A percentile compares a stretch with the other conserved stretches of the same genome.
Conservation (phyloP, 2,113 vertebrate genomes). For the Gymnarchus niloticus region DNA sequence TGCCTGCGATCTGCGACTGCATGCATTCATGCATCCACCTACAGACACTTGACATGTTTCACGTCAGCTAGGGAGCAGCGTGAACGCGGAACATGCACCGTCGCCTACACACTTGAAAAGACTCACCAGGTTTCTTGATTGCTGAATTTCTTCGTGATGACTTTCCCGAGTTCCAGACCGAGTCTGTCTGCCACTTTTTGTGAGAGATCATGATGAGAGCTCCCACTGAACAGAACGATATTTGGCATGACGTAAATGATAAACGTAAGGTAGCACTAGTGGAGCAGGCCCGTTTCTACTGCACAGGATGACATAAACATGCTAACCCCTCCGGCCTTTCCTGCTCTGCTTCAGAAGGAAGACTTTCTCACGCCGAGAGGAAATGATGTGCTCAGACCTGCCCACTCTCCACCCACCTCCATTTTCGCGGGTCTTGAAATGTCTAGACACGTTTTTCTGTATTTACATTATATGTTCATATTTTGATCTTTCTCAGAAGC, state of each 20-base stretch:
- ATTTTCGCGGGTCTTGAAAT: background rate
- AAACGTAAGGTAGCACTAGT: no score
- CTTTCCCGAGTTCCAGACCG: constrained; percentile 74
- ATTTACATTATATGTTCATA: no score
- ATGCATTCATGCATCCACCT: background rate
- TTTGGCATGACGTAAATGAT: constrained; percentile 56
- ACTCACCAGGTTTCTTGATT: constrained; percentile 82
- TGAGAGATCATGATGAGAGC: constrained; percentile 70
- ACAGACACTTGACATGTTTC: background rate
- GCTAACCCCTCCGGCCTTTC: background rate
- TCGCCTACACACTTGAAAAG: background rate
- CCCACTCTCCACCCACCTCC: background rate
- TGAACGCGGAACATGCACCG: background rate
- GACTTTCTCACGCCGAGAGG: background rate
- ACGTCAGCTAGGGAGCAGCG: background rate
- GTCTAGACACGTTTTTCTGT: background rate
- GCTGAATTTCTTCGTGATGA: constrained; percentile 89
- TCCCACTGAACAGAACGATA: constrained; percentile 72
- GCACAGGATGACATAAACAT: no score
- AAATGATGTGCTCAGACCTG: constrained; percentile 12
- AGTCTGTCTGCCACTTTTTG: constrained; percentile 69
- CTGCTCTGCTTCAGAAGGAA: background rate
- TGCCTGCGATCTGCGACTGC: background rate
- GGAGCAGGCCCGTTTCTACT: background rate
- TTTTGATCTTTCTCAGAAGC: no score